Conservation (phyloP, 2,888 invertebrate species). For the Eupithecia centaureata region DNA sequence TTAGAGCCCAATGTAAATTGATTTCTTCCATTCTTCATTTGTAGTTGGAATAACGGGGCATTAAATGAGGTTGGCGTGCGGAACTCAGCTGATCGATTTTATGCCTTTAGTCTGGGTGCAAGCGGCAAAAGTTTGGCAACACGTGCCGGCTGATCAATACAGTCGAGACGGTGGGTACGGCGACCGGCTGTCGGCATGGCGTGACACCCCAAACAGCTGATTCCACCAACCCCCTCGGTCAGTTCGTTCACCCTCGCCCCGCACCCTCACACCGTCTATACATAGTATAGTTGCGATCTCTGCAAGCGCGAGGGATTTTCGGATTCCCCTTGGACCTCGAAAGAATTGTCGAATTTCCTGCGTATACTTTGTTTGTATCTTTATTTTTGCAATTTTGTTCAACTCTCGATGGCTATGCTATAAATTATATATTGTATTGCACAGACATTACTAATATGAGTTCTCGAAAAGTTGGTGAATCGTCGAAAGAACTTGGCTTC, state of each 20-base stretch:
- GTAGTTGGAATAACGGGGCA: constrained; percentile 1
- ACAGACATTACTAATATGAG: constrained; percentile 55
- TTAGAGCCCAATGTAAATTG: background rate
- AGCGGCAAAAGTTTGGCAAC: constrained; percentile 50
- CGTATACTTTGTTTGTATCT: constrained; percentile 22
- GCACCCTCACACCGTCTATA: constrained; percentile 56
- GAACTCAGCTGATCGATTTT: constrained; percentile 28
- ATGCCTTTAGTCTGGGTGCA: constrained; percentile 38
- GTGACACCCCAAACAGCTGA: constrained; percentile 81
- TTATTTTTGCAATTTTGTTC: constrained; percentile 7
- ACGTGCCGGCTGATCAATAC: constrained; percentile 81
- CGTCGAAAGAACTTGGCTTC: constrained; percentile 55
- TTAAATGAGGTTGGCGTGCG: constrained; percentile 5
- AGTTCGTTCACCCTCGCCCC: constrained; percentile 74
- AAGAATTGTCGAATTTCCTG: constrained; percentile 49
- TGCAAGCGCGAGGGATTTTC: constrained; percentile 49
- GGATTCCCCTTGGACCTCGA: constrained; percentile 44
- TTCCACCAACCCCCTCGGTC: constrained; percentile 66
- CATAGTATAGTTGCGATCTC: constrained; percentile 69
- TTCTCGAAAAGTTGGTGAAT: constrained; percentile 58
- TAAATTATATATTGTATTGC: constrained; percentile 13
- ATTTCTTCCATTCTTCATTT: background rate
- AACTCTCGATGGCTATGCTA: constrained; percentile 61
- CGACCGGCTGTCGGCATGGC: constrained; percentile 76
- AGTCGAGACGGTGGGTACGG: constrained; percentile 82